Conservation (phyloP, 2,113 vertebrate genomes). For the Marmota monax region DNA sequence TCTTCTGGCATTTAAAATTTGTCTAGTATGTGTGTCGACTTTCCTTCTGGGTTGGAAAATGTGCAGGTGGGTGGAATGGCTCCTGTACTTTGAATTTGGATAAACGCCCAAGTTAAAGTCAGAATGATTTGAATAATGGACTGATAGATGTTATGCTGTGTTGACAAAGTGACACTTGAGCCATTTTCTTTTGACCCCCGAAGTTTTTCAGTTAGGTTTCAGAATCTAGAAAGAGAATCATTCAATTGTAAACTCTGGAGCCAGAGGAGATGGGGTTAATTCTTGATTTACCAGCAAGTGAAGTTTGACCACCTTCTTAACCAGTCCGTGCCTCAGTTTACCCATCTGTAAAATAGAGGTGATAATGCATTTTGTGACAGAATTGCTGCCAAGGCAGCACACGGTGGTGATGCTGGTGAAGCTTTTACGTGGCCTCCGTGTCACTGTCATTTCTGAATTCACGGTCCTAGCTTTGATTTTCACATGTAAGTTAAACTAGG, state of each 20-base stretch:
- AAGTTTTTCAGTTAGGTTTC: neutral
- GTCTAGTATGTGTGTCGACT: neutral
- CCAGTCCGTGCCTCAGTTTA: neutral
- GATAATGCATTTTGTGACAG: neutral
- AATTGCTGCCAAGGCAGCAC: neutral
- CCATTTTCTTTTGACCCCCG: neutral
- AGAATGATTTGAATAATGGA: neutral
- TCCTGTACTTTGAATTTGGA: neutral
- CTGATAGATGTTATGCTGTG: neutral
- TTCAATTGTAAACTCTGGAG: neutral
- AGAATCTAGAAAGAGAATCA: neutral
- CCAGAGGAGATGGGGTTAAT: neutral
- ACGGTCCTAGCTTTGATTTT: neutral
- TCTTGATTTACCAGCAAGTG: too few relatives aligned
- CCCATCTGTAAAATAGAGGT: neutral
- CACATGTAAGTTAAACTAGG: neutral
- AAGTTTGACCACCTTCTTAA: neutral
- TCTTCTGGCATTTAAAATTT: neutral
- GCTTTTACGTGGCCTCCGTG: rapidly evolving
- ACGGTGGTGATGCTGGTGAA: rapidly evolving
- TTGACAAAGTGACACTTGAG: neutral
- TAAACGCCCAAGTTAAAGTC: neutral
- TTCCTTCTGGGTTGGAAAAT: neutral
- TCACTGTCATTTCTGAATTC: neutral
- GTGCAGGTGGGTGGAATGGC: neutral